Evolutionary conservation across 37 sponge, comb jelly and placozoan genomes (phyloP).

Genomic region (Ephydatia muelleri): DNA sequence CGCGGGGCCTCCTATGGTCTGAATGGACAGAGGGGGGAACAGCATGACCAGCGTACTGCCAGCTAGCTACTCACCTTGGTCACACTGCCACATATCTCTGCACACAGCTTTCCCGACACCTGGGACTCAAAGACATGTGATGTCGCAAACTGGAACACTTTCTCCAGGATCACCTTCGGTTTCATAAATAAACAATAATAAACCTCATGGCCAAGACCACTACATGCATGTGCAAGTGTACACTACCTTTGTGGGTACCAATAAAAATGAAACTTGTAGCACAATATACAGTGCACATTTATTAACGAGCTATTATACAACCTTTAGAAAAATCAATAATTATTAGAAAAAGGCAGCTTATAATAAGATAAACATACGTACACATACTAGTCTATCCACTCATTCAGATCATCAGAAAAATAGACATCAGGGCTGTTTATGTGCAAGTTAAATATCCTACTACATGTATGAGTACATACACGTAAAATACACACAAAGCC

Average conservation of each 20-base stretch:
- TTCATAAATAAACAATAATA: too few relatives aligned
- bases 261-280: too few relatives aligned
- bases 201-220: too few relatives aligned
- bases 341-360: too few relatives aligned
- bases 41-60: neutral
- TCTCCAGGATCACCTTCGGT: conserved; percentile 78
- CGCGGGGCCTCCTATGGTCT: conserved; percentile 46
- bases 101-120: conserved; percentile 56
- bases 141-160: conserved; percentile 65
- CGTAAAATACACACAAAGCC: conserved; percentile 44
- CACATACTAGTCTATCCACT: too few relatives aligned
- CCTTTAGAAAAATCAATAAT: too few relatives aligned
- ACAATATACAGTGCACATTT: too few relatives aligned
- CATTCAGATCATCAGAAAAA: too few relatives aligned
- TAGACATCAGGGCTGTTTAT: neutral
- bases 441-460: neutral
- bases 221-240: too few relatives aligned
- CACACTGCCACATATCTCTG: conserved; percentile 67
- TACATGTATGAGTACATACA: conserved; percentile 43
- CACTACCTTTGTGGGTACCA: too few relatives aligned
- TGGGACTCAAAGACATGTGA: conserved; percentile 74
- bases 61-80: conserved; percentile 59
- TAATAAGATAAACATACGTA: too few relatives aligned
- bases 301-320: too few relatives aligned
- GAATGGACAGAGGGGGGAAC: neutral